Percentiles rank a stretch among this genome's conserved stretches.
Evolutionary conservation across 2,797 vertebrate genomes (phyloP).

Genomic region (Fringilla coelebs): DNA sequence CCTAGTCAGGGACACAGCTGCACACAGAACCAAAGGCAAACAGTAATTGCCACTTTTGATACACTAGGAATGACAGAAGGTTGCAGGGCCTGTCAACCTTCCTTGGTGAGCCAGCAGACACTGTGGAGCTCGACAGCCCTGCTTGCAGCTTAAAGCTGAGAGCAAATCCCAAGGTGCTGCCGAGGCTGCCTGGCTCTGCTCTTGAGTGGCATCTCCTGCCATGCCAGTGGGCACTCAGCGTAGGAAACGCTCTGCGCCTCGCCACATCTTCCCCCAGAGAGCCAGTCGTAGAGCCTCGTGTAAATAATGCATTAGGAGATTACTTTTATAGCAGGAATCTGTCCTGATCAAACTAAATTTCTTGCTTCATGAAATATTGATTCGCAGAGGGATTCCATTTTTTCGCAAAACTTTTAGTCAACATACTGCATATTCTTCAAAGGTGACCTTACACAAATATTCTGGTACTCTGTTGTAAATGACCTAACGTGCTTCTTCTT

Average conservation of each 20-base stretch:
- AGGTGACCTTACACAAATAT: constrained; percentile 19
- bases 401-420: not conserved
- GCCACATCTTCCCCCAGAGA: not conserved
- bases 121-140: not conserved
- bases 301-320: not conserved
- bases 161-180: not conserved
- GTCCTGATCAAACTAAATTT: not conserved
- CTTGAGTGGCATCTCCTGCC: not conserved
- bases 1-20: not conserved
- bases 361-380: not conserved
- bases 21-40: not conserved
- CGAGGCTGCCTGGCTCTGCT: not conserved
- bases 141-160: not conserved
- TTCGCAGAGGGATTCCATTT: not conserved
- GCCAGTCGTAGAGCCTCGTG: rapidly evolving
- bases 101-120: not conserved
- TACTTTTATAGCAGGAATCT: not conserved
- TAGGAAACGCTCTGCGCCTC: not conserved
- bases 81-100: not conserved
- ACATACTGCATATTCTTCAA: not conserved
- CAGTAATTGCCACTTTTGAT: not conserved
- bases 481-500: not conserved
- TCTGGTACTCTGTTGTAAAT: not conserved
- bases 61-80: not conserved
- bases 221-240: rapidly evolving